phyloP scores from a whole-genome alignment of 2,113 vertebrate genomes.

The Chamaetylas fuelleborni region DNA sequence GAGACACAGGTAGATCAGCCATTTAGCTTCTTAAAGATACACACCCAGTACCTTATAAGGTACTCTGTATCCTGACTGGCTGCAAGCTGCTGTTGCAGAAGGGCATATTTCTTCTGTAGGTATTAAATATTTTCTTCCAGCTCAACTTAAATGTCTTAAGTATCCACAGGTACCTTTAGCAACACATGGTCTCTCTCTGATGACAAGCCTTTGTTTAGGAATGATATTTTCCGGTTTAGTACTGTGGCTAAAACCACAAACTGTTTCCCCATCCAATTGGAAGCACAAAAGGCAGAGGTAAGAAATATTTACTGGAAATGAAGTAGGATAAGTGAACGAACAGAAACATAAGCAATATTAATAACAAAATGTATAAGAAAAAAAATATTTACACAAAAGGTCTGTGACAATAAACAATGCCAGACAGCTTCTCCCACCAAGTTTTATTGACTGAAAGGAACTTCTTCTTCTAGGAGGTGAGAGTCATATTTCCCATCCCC shows the following conservation, averaged over 20 bases:
- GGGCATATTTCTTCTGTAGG: background rate
- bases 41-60: background rate
- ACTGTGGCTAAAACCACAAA: background rate
- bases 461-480: background rate
- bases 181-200: background rate
- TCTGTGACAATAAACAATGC: background rate
- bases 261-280: background rate
- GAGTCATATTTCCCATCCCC: too few species aligned
- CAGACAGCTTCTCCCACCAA: background rate
- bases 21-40: background rate
- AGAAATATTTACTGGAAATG: background rate
- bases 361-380: background rate
- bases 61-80: background rate
- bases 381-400: background rate
- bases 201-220: background rate
- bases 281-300: background rate
- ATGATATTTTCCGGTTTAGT: background rate
- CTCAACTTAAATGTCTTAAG: background rate
- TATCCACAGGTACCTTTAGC: background rate
- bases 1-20: background rate
- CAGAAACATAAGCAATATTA: background rate
- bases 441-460: background rate
- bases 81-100: background rate
- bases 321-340: fast-evolving
- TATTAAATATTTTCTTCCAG: background rate